These are phyloP conservation scores for Ganaspis brasiliensis DNA, from an alignment of 2,888 invertebrate species.

Conservation along the genomic window DNA sequence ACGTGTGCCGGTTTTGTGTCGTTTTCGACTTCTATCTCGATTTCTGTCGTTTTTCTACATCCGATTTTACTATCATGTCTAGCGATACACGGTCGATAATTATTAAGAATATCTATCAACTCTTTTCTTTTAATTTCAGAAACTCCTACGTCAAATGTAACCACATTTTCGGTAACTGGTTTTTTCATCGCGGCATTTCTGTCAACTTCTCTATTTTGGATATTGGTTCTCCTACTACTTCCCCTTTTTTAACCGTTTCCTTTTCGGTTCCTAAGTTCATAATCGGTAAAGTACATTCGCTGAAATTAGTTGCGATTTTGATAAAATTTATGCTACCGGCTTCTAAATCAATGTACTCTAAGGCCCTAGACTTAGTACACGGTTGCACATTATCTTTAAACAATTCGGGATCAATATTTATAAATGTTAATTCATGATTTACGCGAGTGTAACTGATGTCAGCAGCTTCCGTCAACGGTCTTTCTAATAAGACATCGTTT, in stretches of 20 bases:
- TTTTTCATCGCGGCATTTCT: no score
- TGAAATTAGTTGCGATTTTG: constrained; percentile 7
- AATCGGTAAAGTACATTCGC: background rate
- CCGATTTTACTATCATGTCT: constrained; percentile 27
- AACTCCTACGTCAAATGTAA: constrained; percentile 28
- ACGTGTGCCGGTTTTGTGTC: constrained; percentile 26
- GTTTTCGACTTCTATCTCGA: constrained; percentile 52
- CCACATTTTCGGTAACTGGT: background rate
- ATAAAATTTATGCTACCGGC: constrained; percentile 38
- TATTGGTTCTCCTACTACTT: no score
- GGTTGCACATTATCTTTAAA: background rate
- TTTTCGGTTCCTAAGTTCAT: background rate
- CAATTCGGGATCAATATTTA: constrained; percentile 19
- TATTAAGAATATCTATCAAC: constrained; percentile 42
- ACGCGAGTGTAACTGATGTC: constrained; percentile 41
- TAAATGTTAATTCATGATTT: constrained; percentile 42
- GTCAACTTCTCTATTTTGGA: no score
- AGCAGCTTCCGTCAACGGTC: constrained; percentile 44
- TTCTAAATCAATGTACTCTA: constrained; percentile 19
- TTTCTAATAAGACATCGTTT: constrained; percentile 44
- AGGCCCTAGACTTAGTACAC: constrained; percentile 9
- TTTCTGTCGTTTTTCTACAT: constrained; percentile 27
- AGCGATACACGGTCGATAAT: constrained; percentile 42
- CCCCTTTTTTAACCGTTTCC: background rate
- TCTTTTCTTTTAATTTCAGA: constrained; percentile 29